Percentiles rank a stretch among this genome's conserved stretches.
Conservation (phyloP, 1,140 invertebrate genomes). For the Panulirus ornatus region DNA sequence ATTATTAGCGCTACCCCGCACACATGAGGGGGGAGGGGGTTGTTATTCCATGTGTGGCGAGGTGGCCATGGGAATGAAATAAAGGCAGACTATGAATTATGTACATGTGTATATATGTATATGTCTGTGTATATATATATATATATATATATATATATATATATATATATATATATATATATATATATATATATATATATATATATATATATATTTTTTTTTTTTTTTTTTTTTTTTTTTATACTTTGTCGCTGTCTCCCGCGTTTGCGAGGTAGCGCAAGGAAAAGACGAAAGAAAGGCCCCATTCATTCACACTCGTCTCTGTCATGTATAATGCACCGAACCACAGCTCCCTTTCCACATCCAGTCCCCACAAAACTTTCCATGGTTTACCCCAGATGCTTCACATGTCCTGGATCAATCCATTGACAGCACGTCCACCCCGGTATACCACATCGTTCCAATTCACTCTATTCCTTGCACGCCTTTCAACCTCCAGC, state of each 20-base stretch:
- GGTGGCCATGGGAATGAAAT: no score
- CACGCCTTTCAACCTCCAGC: no score
- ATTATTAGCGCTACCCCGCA: background rate
- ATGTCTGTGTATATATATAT: background rate
- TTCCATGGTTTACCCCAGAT: no score
- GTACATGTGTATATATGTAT: background rate
- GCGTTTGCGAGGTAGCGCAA: background rate
- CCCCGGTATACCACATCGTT: no score
- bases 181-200: conserved; percentile 13
- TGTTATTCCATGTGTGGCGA: background rate
- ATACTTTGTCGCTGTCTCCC: background rate
- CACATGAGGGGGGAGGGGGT: background rate
- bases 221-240: background rate
- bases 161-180: background rate
- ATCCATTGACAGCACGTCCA: no score
- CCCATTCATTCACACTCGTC: background rate
- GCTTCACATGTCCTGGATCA: no score
- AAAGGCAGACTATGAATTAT: background rate
- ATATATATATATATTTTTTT: conserved; percentile 77
- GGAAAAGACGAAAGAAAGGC: background rate
- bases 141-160: conserved; percentile 3
- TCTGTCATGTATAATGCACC: no score
- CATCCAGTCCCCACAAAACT: no score
- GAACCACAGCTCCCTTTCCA: no score
- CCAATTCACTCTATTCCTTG: no score